These are phyloP conservation scores for Congeria kusceri DNA, from an alignment of 2,888 invertebrate species.

Conservation along the genomic window DNA sequence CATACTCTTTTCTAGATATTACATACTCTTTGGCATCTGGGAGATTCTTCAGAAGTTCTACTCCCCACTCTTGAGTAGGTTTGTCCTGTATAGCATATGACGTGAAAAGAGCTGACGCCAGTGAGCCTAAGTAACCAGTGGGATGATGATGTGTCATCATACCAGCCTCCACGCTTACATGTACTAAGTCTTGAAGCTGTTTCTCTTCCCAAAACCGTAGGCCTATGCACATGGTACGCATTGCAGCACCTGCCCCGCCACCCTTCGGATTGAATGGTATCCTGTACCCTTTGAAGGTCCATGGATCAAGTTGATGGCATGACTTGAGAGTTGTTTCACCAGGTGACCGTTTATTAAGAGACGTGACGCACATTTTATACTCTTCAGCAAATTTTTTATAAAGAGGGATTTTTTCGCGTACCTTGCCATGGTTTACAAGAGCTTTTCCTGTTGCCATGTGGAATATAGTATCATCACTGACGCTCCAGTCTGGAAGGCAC, in stretches of 20 bases:
- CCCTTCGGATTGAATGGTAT: slow-evolving; percentile 72
- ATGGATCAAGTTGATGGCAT: slow-evolving; percentile 40
- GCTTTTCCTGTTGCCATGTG: slow-evolving; percentile 78
- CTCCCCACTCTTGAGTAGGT: slow-evolving; percentile 78
- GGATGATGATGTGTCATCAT: slow-evolving; percentile 85
- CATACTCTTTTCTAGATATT: slow-evolving; percentile 59
- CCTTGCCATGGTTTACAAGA: slow-evolving; percentile 23
- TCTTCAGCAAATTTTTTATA: slow-evolving; percentile 67
- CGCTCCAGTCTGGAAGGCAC: slow-evolving; percentile 72
- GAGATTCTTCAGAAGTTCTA: slow-evolving; percentile 69
- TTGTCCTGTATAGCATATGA: slow-evolving; percentile 81
- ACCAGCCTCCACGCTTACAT: slow-evolving; percentile 81
- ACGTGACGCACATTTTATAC: slow-evolving; percentile 74
- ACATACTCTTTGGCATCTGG: slow-evolving; percentile 77
- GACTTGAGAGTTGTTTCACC: slow-evolving; percentile 44
- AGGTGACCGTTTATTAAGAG: slow-evolving; percentile 72
- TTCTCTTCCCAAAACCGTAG: slow-evolving; percentile 78
- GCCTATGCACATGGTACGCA: slow-evolving; percentile 84
- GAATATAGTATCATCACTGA: slow-evolving; percentile 85
- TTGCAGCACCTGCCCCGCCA: slow-evolving; percentile 84
- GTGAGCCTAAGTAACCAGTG: slow-evolving; percentile 82
- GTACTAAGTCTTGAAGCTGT: slow-evolving; percentile 79
- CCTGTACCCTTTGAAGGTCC: slow-evolving; percentile 28
- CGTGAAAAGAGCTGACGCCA: slow-evolving; percentile 82
- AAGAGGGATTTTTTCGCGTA: slow-evolving; percentile 32